These are phyloP conservation scores for Stichodactyla mertensii DNA, from an alignment of 64 coral and sea anemone species.

Conservation along the genomic window DNA sequence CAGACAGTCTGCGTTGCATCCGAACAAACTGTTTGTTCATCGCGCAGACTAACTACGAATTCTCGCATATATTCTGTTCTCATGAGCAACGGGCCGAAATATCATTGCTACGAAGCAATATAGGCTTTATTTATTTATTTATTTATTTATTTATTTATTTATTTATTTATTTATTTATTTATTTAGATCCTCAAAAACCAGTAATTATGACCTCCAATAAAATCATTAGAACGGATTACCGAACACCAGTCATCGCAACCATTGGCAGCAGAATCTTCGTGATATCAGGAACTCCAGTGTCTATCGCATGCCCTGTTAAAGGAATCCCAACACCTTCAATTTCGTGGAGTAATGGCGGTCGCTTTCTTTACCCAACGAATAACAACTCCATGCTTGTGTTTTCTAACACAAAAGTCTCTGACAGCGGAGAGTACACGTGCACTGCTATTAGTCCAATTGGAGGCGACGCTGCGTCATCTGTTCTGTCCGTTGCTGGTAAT, in stretches of 20 bases:
- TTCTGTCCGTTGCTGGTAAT: constrained; percentile 36
- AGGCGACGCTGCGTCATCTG: constrained; percentile 58
- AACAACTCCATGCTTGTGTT: constrained; percentile 6
- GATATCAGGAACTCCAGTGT: constrained; percentile 13
- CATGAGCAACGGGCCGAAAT: no score
- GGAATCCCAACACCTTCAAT: constrained; percentile 43
- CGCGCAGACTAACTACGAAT: no score
- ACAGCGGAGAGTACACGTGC: constrained; percentile 56
- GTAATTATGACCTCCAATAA: background rate
- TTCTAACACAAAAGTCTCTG: background rate
- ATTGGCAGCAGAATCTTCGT: constrained; percentile 28
- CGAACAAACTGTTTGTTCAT: no score
- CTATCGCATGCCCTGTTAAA: constrained; percentile 34
- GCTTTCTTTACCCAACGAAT: background rate
- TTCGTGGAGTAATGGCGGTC: constrained; percentile 42
- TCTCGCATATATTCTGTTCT: no score
- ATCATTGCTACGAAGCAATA: no score
- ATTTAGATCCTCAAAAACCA: constrained; percentile 17
- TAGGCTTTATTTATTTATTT: no score
- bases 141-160: background rate
- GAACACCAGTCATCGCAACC: constrained; percentile 15
- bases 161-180: background rate
- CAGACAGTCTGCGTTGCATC: no score
- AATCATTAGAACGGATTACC: constrained; percentile 15
- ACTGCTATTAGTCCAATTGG: constrained; percentile 50